A percentile compares a stretch with the other conserved stretches of the same genome.
phyloP scores from a whole-genome alignment of 2,888 invertebrate species.

The Molanna angustata region DNA sequence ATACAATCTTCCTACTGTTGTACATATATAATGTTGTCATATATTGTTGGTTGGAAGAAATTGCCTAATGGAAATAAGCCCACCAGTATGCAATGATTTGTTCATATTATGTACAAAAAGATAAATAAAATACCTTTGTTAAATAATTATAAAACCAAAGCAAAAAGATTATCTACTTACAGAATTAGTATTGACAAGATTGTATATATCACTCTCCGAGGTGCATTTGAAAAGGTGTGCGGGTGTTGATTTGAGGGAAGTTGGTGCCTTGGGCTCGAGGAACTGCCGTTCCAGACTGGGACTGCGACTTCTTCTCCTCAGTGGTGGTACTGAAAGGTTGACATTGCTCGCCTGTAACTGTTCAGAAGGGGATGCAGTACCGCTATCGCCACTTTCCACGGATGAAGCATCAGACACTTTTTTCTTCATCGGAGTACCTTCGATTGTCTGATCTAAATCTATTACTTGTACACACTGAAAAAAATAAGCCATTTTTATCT shows the following conservation, averaged over 20 bases:
- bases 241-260: not conserved
- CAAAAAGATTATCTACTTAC: too few relatives aligned
- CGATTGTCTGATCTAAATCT: conserved; percentile 25
- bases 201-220: conserved; percentile 45
- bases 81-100: too few relatives aligned
- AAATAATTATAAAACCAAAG: too few relatives aligned
- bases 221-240: conserved; percentile 40
- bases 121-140: too few relatives aligned
- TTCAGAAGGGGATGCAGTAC: conserved; percentile 5
- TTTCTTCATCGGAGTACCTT: conserved; percentile 15
- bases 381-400: not conserved
- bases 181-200: conserved; percentile 23
- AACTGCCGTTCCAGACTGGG: conserved; percentile 5
- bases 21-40: too few relatives aligned
- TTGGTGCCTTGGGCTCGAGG: conserved; percentile 10
- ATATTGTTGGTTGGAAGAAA: too few relatives aligned
- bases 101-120: too few relatives aligned
- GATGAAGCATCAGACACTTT: not conserved
- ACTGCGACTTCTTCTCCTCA: too few relatives aligned
- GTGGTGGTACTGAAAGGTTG: too few relatives aligned
- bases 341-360: too few relatives aligned
- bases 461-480: conserved; percentile 19
- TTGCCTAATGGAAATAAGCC: too few relatives aligned
- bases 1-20: too few relatives aligned
- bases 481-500: not conserved